phyloP scores from a whole-genome alignment of 2,888 invertebrate genomes.

The Helicoverpa assulta region DNA sequence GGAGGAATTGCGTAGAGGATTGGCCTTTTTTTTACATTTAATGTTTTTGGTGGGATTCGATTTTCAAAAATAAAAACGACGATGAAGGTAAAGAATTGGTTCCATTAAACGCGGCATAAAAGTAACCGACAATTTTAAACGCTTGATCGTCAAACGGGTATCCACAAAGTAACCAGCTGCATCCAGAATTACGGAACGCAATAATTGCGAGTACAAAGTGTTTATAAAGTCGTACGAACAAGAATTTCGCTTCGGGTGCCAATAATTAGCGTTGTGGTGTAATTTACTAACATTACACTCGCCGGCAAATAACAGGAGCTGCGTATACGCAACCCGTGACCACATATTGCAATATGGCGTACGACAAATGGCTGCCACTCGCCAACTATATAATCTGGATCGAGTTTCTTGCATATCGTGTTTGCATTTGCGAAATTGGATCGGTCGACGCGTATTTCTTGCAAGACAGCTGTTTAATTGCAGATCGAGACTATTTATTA shows the following conservation, averaged over 20 bases:
- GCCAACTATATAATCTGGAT: conserved; percentile 80
- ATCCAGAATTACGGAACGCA: conserved; percentile 52
- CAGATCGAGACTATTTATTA: conserved; percentile 66
- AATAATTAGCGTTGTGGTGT: conserved; percentile 80
- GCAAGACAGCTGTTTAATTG: conserved; percentile 74
- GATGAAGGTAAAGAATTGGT: conserved; percentile 28
- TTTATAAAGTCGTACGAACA: conserved; percentile 64
- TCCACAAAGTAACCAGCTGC: conserved; percentile 54
- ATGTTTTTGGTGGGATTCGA: too few species aligned
- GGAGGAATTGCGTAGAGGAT: too few species aligned
- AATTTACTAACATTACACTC: conserved; percentile 85
- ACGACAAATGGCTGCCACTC: conserved; percentile 82
- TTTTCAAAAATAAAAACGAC: conserved; percentile 32
- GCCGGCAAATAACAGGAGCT: conserved; percentile 85
- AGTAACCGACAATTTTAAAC: conserved; percentile 51
- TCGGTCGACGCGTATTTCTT: conserved; percentile 67
- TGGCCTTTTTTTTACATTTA: too few species aligned
- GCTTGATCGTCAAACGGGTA: conserved; percentile 24
- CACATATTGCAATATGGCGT: conserved; percentile 75
- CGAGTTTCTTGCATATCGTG: conserved; percentile 83
- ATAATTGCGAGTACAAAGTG: conserved; percentile 64
- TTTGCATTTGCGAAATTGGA: conserved; percentile 76
- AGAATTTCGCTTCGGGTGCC: conserved; percentile 70
- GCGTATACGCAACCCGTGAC: conserved; percentile 77
- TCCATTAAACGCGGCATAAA: conserved; percentile 51